Conservation (phyloP, 2,888 invertebrate genomes). For the Lapara coniferarum region DNA sequence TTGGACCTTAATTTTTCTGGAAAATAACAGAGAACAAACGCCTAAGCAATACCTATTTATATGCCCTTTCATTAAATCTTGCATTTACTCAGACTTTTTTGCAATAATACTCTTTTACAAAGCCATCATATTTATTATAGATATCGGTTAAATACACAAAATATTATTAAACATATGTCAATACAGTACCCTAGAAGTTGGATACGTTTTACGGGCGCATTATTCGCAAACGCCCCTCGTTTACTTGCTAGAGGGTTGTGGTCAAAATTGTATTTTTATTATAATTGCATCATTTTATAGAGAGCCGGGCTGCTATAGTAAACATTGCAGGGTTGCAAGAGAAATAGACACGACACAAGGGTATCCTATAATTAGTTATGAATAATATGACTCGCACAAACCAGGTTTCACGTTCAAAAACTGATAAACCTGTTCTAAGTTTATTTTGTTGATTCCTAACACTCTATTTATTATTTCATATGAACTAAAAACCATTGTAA, state of each 20-base stretch:
- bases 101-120: no score
- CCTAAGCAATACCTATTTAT: no score
- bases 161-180: conserved; percentile 56
- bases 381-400: conserved; percentile 41
- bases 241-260: conserved; percentile 69
- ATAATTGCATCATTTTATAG: conserved; percentile 77
- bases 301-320: conserved; percentile 69
- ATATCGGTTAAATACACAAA: conserved; percentile 30
- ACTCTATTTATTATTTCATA: background rate
- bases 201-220: conserved; percentile 67
- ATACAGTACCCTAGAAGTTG: conserved; percentile 54
- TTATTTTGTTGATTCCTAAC: background rate
- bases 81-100: no score
- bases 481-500: no score
- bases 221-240: conserved; percentile 76
- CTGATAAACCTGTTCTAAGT: background rate
- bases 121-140: background rate
- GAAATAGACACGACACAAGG: conserved; percentile 42
- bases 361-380: conserved; percentile 62
- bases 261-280: conserved; percentile 83
- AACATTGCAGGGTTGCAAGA: conserved; percentile 67
- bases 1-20: no score
- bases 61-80: no score
- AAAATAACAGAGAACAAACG: no score
- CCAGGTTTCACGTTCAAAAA: background rate